phyloP scores from a whole-genome alignment of 2,113 vertebrate species.

The Microtus montanus region DNA sequence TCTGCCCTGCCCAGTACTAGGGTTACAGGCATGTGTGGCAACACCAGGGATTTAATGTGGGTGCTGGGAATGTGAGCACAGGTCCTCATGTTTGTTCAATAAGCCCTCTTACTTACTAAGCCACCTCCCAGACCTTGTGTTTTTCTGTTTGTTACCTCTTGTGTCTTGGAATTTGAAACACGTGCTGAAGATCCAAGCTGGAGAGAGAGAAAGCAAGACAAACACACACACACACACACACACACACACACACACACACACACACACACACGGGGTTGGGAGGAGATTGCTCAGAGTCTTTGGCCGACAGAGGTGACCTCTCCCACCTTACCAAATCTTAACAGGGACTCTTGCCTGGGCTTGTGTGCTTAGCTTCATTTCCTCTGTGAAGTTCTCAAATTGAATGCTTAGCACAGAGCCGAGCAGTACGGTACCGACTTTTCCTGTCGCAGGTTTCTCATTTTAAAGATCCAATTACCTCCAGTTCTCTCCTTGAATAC shows the following conservation, averaged over 20 bases:
- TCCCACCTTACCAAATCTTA: rapidly evolving
- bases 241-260: no score
- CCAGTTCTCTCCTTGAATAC: not conserved
- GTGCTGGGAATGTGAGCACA: not conserved
- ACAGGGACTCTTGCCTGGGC: not conserved
- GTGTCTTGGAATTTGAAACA: not conserved
- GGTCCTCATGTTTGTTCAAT: not conserved
- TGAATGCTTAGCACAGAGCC: not conserved
- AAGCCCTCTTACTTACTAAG: no score
- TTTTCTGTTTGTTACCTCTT: not conserved
- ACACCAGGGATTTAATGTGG: not conserved
- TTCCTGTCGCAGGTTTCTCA: not conserved
- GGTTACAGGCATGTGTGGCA: not conserved
- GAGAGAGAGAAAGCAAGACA: not conserved
- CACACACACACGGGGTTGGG: not conserved
- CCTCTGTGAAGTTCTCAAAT: not conserved
- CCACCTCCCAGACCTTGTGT: not conserved
- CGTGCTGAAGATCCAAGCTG: rapidly evolving
- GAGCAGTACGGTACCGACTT: not conserved
- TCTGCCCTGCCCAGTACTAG: not conserved
- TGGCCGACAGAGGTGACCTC: not conserved
- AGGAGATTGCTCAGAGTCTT: not conserved
- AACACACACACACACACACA: not conserved
- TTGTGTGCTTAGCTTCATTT: not conserved
- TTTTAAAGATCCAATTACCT: slow-evolving; percentile 35